phyloP scores from a whole-genome alignment of 2,888 invertebrate species.

The Saturnia japonica region DNA sequence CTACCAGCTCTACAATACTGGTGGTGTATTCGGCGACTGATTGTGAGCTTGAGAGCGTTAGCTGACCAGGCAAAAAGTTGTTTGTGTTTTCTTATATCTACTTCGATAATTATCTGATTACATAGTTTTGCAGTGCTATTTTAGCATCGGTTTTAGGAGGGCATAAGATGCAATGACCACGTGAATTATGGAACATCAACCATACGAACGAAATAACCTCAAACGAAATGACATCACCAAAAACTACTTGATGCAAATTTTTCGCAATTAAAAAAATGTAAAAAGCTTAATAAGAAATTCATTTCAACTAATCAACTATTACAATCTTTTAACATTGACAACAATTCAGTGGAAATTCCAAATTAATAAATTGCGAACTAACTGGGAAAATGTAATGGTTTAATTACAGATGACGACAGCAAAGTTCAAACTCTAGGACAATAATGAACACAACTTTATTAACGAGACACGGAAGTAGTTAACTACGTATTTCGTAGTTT shows the following conservation, averaged over 20 bases:
- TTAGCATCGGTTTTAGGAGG: not conserved
- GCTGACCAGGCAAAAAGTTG: not conserved
- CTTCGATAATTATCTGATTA: not conserved
- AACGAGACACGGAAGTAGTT: not conserved
- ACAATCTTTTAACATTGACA: not conserved
- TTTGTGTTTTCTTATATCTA: not conserved
- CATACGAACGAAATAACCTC: not conserved
- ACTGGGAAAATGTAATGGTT: not conserved
- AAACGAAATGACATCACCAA: not conserved
- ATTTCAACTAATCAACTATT: not conserved
- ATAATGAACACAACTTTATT: slow-evolving; percentile 2
- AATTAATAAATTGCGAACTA: not conserved
- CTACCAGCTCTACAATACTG: no score
- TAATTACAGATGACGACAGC: not conserved
- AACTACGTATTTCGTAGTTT: not conserved
- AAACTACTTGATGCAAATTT: not conserved
- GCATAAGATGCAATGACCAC: not conserved
- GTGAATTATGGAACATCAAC: not conserved
- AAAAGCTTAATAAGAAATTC: not conserved
- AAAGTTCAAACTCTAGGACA: not conserved
- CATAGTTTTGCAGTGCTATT: not conserved
- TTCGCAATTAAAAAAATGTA: not conserved
- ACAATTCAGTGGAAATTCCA: not conserved
- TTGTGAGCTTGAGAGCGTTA: not conserved
- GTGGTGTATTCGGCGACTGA: not conserved